These are phyloP conservation scores for Amphipyra tragopoginis DNA, from an alignment of 2,888 invertebrate genomes.

Conservation along the genomic window DNA sequence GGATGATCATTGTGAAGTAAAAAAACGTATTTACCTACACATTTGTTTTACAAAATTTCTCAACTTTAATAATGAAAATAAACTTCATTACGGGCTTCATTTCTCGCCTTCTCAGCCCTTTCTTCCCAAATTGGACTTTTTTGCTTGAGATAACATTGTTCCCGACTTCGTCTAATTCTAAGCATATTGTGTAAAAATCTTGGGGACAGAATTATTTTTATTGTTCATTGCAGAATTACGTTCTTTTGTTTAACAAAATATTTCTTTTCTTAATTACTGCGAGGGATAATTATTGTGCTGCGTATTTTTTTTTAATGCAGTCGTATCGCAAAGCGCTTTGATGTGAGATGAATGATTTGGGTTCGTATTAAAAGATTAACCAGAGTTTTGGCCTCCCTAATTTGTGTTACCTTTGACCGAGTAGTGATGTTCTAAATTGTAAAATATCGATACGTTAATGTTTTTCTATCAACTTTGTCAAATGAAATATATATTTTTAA, in stretches of 20 bases:
- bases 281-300: slow-evolving; percentile 30
- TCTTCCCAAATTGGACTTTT: slow-evolving; percentile 53
- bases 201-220: slow-evolving; percentile 51
- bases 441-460: slow-evolving; percentile 24
- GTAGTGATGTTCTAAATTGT: slow-evolving; percentile 12
- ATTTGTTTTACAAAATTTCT: slow-evolving; percentile 10
- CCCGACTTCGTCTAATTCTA: slow-evolving; percentile 47
- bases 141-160: slow-evolving; percentile 56
- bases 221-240: slow-evolving; percentile 44
- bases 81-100: slow-evolving; percentile 45
- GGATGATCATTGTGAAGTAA: background rate
- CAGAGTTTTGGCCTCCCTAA: slow-evolving; percentile 18
- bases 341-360: slow-evolving; percentile 36
- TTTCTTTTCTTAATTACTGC: slow-evolving; percentile 39
- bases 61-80: slow-evolving; percentile 44
- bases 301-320: slow-evolving; percentile 39
- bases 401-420: slow-evolving; percentile 31
- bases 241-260: slow-evolving; percentile 36
- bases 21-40: slow-evolving; percentile 5
- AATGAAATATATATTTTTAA: no score
- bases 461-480: no score
- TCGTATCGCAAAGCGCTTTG: slow-evolving; percentile 22
- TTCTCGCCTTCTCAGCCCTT: slow-evolving; percentile 49
- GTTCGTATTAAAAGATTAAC: slow-evolving; percentile 49
- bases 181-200: slow-evolving; percentile 56